These are phyloP conservation scores for Stenchaetothrips biformis DNA, from an alignment of 2,888 invertebrate genomes.

Conservation along the genomic window DNA sequence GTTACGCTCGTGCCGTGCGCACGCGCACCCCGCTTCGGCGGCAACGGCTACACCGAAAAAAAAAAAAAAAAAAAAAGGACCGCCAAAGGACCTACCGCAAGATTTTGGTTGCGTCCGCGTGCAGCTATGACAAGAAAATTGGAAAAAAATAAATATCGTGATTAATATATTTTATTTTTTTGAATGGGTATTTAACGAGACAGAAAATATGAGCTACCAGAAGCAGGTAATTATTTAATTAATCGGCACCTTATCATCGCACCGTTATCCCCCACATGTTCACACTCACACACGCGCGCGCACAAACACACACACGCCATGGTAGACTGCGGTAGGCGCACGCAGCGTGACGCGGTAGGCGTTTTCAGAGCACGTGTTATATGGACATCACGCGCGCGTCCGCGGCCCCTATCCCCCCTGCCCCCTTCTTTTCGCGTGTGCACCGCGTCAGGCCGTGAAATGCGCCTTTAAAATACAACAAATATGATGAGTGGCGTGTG, in stretches of 20 bases:
- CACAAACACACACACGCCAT: neutral
- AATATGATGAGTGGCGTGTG: slow-evolving; percentile 18
- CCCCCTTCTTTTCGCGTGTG: neutral
- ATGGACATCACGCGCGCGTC: neutral
- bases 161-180: no score
- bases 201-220: no score
- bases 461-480: slow-evolving; percentile 23
- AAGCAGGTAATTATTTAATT: neutral
- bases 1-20: no score
- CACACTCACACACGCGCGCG: neutral
- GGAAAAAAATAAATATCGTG: no score
- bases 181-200: no score
- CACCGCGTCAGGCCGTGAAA: slow-evolving; percentile 13
- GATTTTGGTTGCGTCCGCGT: no score
- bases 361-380: slow-evolving; percentile 16
- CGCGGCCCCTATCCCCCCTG: neutral
- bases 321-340: neutral
- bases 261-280: neutral
- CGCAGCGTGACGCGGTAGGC: slow-evolving; percentile 1
- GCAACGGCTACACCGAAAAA: no score
- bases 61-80: no score
- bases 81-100: no score
- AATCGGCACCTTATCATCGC: slow-evolving; percentile 2
- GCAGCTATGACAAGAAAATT: no score
- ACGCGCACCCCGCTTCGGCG: no score